Base-by-base conservation (phyloP, 2,888 invertebrate genomes). In the Diaperis boleti region DNA sequence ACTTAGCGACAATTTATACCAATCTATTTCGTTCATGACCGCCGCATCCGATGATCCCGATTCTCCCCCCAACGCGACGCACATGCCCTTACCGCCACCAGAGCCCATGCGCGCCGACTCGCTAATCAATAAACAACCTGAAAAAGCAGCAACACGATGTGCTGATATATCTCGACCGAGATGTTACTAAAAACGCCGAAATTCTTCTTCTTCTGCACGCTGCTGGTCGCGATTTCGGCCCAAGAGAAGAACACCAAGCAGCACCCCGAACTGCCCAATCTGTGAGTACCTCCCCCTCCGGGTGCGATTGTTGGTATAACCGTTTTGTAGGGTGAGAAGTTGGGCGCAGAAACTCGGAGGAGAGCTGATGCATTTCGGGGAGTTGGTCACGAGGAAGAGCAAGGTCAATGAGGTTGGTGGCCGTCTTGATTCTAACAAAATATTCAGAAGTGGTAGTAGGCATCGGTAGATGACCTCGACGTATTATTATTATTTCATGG, bases 271-370 rank as follows among this genome's bases (percentile, higher is more conserved):
- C 55, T 77, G 49, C 64, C 74, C 6, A 75, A 74, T 68, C 55
- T 77, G 77, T 77, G 67, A 75, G 76, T 71, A 49, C 26, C 8
- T 6, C 20, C 8, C 42, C 17, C 22, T 26, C 17, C 44, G 26
- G 29, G 4, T 8, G 15, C 15, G 13, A 15, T 4, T 35, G 33
- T 18, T 56, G 14, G n/a, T n/a, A n/a, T n/a, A n/a, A 20, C 15
- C 14, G 2, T 29, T 41, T 59, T 50, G 20, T 8, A 92, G 92
- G 72, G 92, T 91, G 55, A 88, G 90, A 81, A 87, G 88, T 77
- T 93, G 93, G 93, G 92, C 92, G 18, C 88, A 91, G 79, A 92
- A 92, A 81, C 84, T 92, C 68, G 92, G 92, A 49, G 88, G 89
- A 75, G 92, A 93, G 80, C 81, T 94, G 70, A 91, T 90, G 82